phyloP scores from a whole-genome alignment of 2,888 invertebrate species.

The Ganaspis brasiliensis region DNA sequence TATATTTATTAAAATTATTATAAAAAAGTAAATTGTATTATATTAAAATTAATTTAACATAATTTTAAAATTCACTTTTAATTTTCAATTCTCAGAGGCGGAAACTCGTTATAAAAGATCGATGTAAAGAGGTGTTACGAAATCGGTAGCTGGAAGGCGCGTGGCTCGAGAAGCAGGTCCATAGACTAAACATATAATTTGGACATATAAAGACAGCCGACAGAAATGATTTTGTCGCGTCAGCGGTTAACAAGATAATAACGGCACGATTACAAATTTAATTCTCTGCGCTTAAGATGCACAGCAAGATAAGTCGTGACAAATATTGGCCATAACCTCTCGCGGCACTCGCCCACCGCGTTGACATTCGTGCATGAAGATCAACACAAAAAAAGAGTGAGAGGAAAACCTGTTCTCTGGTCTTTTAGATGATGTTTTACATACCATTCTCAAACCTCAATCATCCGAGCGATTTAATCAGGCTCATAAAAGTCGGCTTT shows the following conservation, averaged over 20 bases:
- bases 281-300: constrained; percentile 74
- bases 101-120: neutral
- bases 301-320: constrained; percentile 76
- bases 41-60: no score
- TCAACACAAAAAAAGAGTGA: constrained; percentile 55
- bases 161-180: constrained; percentile 46
- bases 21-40: no score
- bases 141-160: constrained; percentile 42
- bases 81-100: no score
- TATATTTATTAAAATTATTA: no score
- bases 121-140: constrained; percentile 9
- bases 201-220: constrained; percentile 53
- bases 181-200: constrained; percentile 47
- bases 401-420: constrained; percentile 67
- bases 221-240: constrained; percentile 49
- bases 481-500: neutral
- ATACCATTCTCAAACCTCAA: constrained; percentile 20
- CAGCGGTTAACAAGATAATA: constrained; percentile 77
- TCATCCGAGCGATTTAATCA: constrained; percentile 32
- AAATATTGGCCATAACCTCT: constrained; percentile 77
- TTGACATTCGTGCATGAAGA: constrained; percentile 64
- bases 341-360: constrained; percentile 63
- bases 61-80: no score
- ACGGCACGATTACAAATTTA: constrained; percentile 76
- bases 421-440: constrained; percentile 60